Evolutionary conservation across 2,113 vertebrate genomes (phyloP).

Genomic region (Astur gentilis): DNA sequence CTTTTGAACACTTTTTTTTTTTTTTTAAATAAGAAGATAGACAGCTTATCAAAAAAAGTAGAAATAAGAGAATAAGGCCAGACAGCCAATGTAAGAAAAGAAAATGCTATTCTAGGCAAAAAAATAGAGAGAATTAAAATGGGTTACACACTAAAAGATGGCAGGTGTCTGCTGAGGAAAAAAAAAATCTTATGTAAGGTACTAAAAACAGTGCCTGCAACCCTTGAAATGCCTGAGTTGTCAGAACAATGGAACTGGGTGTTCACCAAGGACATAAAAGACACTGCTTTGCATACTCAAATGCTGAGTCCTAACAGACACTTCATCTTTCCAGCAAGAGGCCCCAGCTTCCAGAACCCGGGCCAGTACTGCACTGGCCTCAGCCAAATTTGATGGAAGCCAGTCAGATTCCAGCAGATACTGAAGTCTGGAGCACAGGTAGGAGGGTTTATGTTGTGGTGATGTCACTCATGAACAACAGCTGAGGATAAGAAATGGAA

Average conservation of each 20-base stretch:
- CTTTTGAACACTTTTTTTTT: neutral
- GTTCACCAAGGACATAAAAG: neutral
- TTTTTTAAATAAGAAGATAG: too few species aligned
- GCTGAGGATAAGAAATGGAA: neutral
- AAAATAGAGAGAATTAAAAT: neutral
- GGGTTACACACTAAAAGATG: neutral
- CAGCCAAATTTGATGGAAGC: neutral
- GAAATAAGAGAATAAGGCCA: neutral
- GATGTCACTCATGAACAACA: neutral
- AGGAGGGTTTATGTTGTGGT: neutral
- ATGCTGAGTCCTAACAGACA: neutral
- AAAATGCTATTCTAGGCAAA: neutral
- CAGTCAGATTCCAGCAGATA: neutral
- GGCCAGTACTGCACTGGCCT: too few species aligned
- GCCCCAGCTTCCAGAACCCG: neutral
- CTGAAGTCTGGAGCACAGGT: neutral
- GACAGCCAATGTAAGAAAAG: neutral
- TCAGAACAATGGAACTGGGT: neutral
- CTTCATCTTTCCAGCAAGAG: neutral
- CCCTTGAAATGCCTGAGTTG: neutral
- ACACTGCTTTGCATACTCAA: rapidly evolving
- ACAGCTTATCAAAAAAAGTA: neutral
- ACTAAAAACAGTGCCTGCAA: neutral
- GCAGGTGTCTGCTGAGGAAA: neutral
- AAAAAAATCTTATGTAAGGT: neutral